Evolutionary conservation across 2,888 invertebrate species (phyloP), one percentile per base, ranked within the genome.

Genomic region (Brachylomia viminalis): DNA sequence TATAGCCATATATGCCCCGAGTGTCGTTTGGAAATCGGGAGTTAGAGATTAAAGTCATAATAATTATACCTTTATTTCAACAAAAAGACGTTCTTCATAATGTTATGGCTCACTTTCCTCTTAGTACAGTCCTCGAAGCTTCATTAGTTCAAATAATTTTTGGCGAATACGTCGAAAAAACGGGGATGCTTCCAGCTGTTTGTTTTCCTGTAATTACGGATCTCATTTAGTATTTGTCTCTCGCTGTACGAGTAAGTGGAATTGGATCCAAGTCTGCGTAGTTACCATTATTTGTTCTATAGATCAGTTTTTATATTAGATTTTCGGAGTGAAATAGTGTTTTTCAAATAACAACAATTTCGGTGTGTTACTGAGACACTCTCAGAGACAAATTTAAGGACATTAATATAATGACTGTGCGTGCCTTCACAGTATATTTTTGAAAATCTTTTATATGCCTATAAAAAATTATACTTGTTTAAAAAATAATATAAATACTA

Each of bases 151-250:
- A 11, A 23, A 74, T n/a, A 49, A 27, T 71, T 54, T 68, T 71
- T 58, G 42, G 47, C 42, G 45, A 56, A 17, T 15, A n/a, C 30
- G 4, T 30, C 20, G 2, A n/a, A 54, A 10, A 70, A 54, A 30
- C 8, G 13, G 4, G 27, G 17, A 49, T 42, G 13, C 8, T 54
- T n/a, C 23, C 30, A 66, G 72, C 45, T 62, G 59, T 66, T 79
- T 68, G 38, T 84, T 84, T 84, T 58, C 52, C 38, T 58, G 61
- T 79, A 59, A 82, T 83, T 74, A 83, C 73, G 58, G 54, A 67
- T 33, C 74, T 61, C 73, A 68, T 82, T 74, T 52, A 15, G 45
- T 78, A 72, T 82, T 83, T 78, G 54, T 68, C 33, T 30, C 17
- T 42, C 15, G 3, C 23, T 73, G 66, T n/a, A 20, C 15, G 20